Evolutionary conservation across 53 echinoderm and acorn worm species (phyloP).

Genomic region (Echinometra lucunter): DNA sequence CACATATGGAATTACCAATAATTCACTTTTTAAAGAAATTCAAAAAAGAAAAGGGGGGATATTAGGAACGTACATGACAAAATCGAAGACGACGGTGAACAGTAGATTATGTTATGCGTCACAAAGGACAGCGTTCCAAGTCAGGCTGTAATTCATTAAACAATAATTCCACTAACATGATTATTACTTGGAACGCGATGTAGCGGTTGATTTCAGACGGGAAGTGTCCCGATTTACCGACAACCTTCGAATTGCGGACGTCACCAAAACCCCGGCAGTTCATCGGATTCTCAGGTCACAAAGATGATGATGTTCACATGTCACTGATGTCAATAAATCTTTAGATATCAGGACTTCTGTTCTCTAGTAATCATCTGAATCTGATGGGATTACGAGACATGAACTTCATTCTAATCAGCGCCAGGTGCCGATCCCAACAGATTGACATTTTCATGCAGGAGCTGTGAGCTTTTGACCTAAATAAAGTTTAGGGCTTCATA

Average conservation of each 20-base stretch:
- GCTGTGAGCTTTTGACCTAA: conserved; percentile 17
- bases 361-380: conserved; percentile 14
- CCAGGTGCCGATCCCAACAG: background rate
- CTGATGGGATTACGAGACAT: background rate
- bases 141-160: background rate
- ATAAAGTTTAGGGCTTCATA: background rate
- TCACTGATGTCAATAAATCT: conserved; percentile 25
- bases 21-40: too few relatives aligned
- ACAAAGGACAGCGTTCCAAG: conserved; percentile 1
- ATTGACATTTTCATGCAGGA: background rate
- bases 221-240: background rate
- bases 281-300: background rate
- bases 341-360: background rate
- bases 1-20: too few relatives aligned
- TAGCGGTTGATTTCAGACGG: background rate
- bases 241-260: conserved; percentile 26
- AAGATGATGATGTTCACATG: background rate
- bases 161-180: conserved; percentile 7
- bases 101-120: background rate
- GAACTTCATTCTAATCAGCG: background rate
- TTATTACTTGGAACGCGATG: background rate
- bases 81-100: background rate
- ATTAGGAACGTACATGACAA: background rate
- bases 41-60: background rate
- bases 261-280: conserved; percentile 24